These are phyloP conservation scores for Solen grandis DNA, from an alignment of 1,140 invertebrate genomes.

Conservation along the genomic window DNA sequence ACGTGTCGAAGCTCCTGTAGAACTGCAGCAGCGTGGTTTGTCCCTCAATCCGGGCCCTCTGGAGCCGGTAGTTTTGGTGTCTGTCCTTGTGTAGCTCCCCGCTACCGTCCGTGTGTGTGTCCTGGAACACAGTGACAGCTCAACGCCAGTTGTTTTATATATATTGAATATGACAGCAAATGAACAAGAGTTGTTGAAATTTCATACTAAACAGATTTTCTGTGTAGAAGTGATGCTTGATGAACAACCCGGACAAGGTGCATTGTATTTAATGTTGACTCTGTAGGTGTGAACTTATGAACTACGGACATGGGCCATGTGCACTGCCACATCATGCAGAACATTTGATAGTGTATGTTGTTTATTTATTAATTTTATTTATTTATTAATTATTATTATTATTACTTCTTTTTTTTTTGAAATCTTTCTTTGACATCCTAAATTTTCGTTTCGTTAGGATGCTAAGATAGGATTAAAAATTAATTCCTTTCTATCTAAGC, in stretches of 20 bases:
- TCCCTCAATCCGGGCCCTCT: constrained; percentile 77
- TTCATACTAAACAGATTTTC: background rate
- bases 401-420: no score
- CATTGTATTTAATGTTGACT: background rate
- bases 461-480: no score
- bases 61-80: constrained; percentile 89
- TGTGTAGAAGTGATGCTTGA: background rate
- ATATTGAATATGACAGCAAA: no score
- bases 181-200: background rate
- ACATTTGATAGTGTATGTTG: no score
- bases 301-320: background rate
- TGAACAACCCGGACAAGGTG: background rate
- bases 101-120: constrained; percentile 87
- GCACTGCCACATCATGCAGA: no score
- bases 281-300: background rate
- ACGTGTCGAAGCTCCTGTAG: constrained; percentile 94
- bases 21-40: constrained; percentile 82
- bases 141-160: constrained; percentile 5
- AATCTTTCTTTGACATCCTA: no score
- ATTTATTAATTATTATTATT: no score
- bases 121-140: no score
- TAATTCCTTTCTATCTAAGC: no score
- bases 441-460: no score
- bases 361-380: no score
- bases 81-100: constrained; percentile 87